Conservation (phyloP, 2,113 vertebrate genomes). For the Mionectes macconnelli region DNA sequence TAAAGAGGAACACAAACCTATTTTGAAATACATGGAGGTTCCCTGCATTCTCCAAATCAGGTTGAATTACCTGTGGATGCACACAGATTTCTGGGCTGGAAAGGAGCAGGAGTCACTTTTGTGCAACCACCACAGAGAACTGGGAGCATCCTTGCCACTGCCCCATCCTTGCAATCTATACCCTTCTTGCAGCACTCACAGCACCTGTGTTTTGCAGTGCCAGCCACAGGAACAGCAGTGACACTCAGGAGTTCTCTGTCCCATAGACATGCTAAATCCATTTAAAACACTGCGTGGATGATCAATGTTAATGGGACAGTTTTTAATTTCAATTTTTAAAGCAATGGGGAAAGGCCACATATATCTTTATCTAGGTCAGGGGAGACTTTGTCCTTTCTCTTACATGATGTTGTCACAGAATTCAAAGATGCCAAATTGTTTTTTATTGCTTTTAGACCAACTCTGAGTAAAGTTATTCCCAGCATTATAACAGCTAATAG, state of each 20-base stretch:
- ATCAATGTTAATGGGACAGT: neutral
- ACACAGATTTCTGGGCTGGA: neutral
- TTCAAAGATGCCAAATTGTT: neutral
- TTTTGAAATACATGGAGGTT: neutral
- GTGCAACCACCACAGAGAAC: neutral
- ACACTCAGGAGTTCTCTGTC: neutral
- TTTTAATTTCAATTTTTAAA: neutral
- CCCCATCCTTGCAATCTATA: neutral
- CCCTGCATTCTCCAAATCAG: neutral
- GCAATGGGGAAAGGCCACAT: neutral
- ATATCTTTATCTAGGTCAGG: neutral
- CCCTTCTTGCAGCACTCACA: neutral
- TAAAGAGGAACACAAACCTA: neutral
- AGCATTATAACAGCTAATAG: neutral
- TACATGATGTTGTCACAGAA: neutral
- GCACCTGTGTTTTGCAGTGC: neutral
- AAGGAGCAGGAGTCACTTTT: neutral
- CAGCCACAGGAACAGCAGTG: neutral
- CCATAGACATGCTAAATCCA: neutral
- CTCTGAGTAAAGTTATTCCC: neutral
- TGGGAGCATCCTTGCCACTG: rapidly evolving
- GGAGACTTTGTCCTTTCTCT: neutral
- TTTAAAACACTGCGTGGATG: neutral
- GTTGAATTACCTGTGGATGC: neutral
- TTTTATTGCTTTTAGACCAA: neutral